Percentiles rank a stretch among this genome's conserved stretches.
These are phyloP conservation scores for Yasuhikotakia modesta DNA, from an alignment of 2,797 vertebrate species.

Conservation along the genomic window DNA sequence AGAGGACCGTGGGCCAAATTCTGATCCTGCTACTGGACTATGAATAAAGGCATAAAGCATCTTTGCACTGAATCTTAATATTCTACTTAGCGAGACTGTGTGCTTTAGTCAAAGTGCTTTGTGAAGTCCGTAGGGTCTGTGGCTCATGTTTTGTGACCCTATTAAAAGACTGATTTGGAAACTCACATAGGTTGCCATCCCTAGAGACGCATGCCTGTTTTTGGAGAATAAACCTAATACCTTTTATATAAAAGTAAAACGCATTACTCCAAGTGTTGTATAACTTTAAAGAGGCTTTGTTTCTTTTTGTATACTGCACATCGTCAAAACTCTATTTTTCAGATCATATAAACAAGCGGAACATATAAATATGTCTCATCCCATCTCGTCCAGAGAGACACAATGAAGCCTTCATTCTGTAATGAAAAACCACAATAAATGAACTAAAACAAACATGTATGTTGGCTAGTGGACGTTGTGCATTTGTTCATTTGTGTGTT, in stretches of 20 bases:
- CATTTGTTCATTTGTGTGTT: constrained; percentile 72
- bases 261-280: constrained; percentile 73
- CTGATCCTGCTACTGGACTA: constrained; percentile 63
- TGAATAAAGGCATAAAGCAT: constrained; percentile 62
- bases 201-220: constrained; percentile 77
- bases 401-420: constrained; percentile 71
- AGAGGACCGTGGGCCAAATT: constrained; percentile 64
- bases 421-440: constrained; percentile 78
- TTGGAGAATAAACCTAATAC: constrained; percentile 75
- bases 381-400: constrained; percentile 40
- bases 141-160: constrained; percentile 66
- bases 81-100: constrained; percentile 69
- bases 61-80: constrained; percentile 78
- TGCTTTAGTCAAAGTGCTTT: constrained; percentile 72
- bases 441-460: constrained; percentile 69
- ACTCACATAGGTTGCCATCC: constrained; percentile 58
- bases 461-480: constrained; percentile 62
- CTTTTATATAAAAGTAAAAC: constrained; percentile 72
- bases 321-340: constrained; percentile 78
- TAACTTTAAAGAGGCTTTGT: constrained; percentile 80
- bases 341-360: constrained; percentile 69
- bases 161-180: constrained; percentile 61
- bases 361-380: constrained; percentile 52
- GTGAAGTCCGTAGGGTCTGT: constrained; percentile 59
- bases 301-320: constrained; percentile 79